Evolutionary conservation across 2,797 vertebrate genomes (phyloP), one percentile per base, ranked within the genome.

Genomic region (Etheostoma perlongum): DNA sequence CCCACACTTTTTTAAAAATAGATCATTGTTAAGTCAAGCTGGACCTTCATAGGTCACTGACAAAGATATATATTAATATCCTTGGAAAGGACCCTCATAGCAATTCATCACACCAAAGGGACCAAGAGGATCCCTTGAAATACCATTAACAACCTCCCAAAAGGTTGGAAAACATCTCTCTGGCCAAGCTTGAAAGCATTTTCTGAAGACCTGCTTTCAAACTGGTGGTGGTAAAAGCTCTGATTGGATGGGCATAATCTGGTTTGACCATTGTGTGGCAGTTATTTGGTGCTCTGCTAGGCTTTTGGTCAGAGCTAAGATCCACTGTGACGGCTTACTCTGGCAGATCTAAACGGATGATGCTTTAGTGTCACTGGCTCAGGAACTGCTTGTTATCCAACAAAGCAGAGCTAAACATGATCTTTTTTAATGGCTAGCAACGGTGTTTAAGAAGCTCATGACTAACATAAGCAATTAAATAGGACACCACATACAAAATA

Each of bases 21-120:
- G 74, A 86, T 89, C 69, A 85, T 85, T 85, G 77, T 78, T 65
- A 67, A 82, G 74, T 89, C 81, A 69, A 75, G 57, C 40, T 79
- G 63, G 79, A 79, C 83, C 72, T 78, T 85, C 70, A 82, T 61
- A 81, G 82, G 59, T 88, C 83, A 85, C 51, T 71, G 72, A 65
- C 78, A 71, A 74, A 81, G 62, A 80, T 67, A 61, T 72, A 79
- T 62, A 76, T 78, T 62, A 85, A 83, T 67, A 76, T 70, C 33
- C 58, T 67, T 68, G 72, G 44, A 81, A 65, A 85, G 44, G 47
- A 65, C 62, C 18, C 59, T 51, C 18, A 6, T 81, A 79, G 74
- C 86, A 76, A 83, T 85, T 63, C 36, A 85, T 80, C 59, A 75
- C 23, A 44, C 27, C 11, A 51, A 67, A 48, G 33, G 18, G 49